Evolutionary conservation across 53 echinoderm and acorn worm species (phyloP).

Genomic region (Patiria pectinifera): DNA sequence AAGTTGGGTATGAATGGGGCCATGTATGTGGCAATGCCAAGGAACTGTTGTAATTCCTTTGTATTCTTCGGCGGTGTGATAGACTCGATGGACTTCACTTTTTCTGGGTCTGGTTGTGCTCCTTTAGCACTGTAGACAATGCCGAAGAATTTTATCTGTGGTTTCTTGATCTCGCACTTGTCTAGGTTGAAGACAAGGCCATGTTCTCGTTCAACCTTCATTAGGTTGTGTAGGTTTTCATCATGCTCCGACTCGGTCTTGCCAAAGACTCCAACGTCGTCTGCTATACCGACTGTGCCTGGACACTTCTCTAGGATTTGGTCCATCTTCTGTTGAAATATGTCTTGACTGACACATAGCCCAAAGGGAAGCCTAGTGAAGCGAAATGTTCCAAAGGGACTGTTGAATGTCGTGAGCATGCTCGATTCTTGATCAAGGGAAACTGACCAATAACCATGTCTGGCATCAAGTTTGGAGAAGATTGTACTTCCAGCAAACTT

Average conservation of each 20-base stretch:
- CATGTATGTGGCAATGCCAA: slow-evolving; percentile 79
- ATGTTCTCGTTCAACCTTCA: slow-evolving; percentile 56
- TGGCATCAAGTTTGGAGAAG: slow-evolving; percentile 79
- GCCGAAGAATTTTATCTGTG: slow-evolving; percentile 65
- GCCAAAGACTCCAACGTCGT: slow-evolving; percentile 72
- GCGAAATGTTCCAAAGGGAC: slow-evolving; percentile 71
- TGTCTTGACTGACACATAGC: slow-evolving; percentile 68
- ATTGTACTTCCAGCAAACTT: slow-evolving; percentile 52
- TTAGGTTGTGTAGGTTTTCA: slow-evolving; percentile 50
- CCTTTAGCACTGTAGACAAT: slow-evolving; percentile 62
- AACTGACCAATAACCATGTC: slow-evolving; percentile 82
- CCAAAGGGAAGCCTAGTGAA: slow-evolving; percentile 77
- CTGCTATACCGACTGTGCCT: slow-evolving; percentile 78
- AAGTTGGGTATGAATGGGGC: slow-evolving; percentile 79
- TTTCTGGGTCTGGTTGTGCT: slow-evolving; percentile 60
- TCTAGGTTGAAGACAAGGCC: slow-evolving; percentile 70
- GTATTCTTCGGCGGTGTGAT: slow-evolving; percentile 46
- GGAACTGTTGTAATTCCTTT: slow-evolving; percentile 63
- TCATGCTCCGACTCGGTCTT: slow-evolving; percentile 59
- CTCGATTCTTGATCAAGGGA: slow-evolving; percentile 58
- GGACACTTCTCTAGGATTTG: slow-evolving; percentile 77
- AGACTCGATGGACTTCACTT: slow-evolving; percentile 57
- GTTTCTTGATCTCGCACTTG: slow-evolving; percentile 67
- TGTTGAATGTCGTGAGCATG: slow-evolving; percentile 79
- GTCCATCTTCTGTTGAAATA: slow-evolving; percentile 78